Evolutionary conservation across 2,888 invertebrate species (phyloP).

Genomic region (Apotomis turbidana): DNA sequence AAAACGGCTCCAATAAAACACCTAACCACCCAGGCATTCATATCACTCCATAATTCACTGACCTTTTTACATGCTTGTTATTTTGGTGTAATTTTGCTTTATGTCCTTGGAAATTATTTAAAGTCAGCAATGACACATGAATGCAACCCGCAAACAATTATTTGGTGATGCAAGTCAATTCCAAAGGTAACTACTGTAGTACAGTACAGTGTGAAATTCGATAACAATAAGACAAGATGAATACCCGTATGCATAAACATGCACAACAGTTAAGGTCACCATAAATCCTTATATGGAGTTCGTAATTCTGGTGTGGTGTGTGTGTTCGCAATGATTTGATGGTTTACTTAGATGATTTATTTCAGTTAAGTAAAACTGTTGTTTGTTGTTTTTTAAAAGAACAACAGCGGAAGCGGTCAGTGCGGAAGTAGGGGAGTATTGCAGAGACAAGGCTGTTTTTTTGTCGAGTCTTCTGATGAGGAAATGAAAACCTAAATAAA

Average conservation of each 20-base stretch:
- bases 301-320: not conserved
- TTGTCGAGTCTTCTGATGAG: slow-evolving; percentile 35
- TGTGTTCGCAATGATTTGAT: not conserved
- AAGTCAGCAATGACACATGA: not conserved
- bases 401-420: slow-evolving; percentile 23
- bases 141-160: not conserved
- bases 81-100: not conserved
- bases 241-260: not conserved
- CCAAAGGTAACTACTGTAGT: not conserved
- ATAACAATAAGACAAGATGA: not conserved
- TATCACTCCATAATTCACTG: slow-evolving; percentile 17
- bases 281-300: not conserved
- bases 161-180: not conserved
- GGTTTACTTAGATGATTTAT: not conserved
- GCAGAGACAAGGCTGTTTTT: slow-evolving; percentile 34
- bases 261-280: not conserved
- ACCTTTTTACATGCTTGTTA: slow-evolving; percentile 10
- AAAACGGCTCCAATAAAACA: not conserved
- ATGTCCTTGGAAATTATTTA: not conserved
- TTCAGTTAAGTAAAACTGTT: too few species aligned
- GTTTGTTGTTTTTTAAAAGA: not conserved
- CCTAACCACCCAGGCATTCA: slow-evolving; percentile 24
- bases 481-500: slow-evolving; percentile 35
- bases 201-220: not conserved
- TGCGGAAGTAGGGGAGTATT: slow-evolving; percentile 34